Conservation (phyloP, 2,888 invertebrate species). For the Dromius quadrimaculatus region DNA sequence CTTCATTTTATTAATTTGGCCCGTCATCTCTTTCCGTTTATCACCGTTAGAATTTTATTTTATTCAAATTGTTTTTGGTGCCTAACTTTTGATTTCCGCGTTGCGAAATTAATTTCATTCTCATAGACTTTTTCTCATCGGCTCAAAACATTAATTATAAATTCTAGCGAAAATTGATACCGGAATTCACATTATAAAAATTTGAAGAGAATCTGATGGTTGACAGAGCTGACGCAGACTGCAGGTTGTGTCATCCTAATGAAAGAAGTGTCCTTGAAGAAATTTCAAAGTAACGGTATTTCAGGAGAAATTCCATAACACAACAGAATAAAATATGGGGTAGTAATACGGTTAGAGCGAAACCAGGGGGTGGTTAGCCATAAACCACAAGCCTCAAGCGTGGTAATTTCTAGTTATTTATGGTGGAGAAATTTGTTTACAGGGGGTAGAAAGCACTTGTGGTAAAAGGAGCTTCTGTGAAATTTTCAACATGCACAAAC, state of each 20-base stretch:
- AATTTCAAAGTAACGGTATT: conserved; percentile 42
- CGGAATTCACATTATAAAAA: too few species aligned
- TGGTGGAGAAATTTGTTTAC: conserved; percentile 49
- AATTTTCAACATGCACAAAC: conserved; percentile 25
- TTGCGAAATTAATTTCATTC: conserved; percentile 39
- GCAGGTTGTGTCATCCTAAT: too few species aligned
- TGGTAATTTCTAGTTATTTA: conserved; percentile 55
- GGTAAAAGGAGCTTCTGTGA: conserved; percentile 34
- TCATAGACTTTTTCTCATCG: conserved; percentile 24
- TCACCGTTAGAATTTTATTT: conserved; percentile 38
- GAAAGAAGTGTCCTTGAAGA: too few species aligned
- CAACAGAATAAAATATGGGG: conserved; percentile 38
- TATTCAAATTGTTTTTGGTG: conserved; percentile 45
- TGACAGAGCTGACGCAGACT: too few species aligned
- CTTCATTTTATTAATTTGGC: conserved; percentile 40
- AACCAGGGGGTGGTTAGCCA: conserved; percentile 59
- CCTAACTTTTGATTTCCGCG: conserved; percentile 43
- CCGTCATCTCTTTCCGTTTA: conserved; percentile 34
- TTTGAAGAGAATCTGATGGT: too few species aligned
- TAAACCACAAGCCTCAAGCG: conserved; percentile 58
- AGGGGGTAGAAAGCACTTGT: conserved; percentile 56
- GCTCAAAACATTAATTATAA: not conserved
- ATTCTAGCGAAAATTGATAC: not conserved
- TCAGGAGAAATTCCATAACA: conserved; percentile 1
- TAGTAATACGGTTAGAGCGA: conserved; percentile 39